Evolutionary conservation across 1,140 invertebrate genomes (phyloP).

Genomic region (Aphelenchoides besseyi): DNA sequence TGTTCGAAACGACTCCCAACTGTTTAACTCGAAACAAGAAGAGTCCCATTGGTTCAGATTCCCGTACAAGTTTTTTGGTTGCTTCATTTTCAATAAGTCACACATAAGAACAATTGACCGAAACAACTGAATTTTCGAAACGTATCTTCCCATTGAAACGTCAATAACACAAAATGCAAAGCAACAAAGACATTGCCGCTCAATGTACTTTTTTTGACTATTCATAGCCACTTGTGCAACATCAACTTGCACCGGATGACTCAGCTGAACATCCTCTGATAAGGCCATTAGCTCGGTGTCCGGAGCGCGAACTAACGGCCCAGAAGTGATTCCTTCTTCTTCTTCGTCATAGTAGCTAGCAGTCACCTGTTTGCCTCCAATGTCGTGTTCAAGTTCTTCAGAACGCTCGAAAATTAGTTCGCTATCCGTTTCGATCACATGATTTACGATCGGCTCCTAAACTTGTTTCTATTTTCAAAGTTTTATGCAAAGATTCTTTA

Average conservation of each 20-base stretch:
- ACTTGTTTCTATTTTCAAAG: no score
- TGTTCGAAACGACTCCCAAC: no score
- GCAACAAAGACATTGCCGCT: background rate
- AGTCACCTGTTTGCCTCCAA: slow-evolving; percentile 6
- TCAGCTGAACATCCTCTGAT: background rate
- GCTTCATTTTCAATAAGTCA: no score
- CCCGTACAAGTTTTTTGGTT: no score
- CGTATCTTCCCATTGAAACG: no score
- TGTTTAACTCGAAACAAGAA: no score
- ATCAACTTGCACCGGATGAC: background rate
- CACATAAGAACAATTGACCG: no score
- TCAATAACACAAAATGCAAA: no score
- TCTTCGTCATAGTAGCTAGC: background rate
- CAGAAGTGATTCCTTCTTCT: background rate
- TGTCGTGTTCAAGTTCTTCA: slow-evolving; percentile 16
- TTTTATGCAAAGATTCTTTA: no score
- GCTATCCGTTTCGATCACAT: slow-evolving; percentile 13
- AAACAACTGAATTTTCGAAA: no score
- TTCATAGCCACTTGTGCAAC: slow-evolving; percentile 1
- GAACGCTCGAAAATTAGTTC: slow-evolving; percentile 14
- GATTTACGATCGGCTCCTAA: slow-evolving; percentile 6
- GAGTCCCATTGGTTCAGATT: no score
- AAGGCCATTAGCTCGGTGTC: background rate
- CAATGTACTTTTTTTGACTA: slow-evolving; percentile 12
- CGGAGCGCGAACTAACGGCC: background rate